Base-by-base conservation (phyloP, 64 coral and sea anemone species). In the Hydrozoanthus tunicans region DNA sequence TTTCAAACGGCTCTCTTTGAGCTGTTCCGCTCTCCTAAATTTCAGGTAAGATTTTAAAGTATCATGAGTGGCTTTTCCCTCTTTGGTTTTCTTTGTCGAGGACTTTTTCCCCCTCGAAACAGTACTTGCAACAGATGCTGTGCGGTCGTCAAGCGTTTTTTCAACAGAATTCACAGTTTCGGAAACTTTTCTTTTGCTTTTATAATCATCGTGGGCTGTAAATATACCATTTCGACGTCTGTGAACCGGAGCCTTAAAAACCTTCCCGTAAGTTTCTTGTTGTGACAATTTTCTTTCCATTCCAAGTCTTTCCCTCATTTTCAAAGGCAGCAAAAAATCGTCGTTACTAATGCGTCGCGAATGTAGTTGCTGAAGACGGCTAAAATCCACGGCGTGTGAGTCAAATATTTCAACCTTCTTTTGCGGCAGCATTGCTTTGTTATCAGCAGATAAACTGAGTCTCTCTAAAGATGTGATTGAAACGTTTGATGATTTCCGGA, bases 371-470 rank as follows among this genome's bases (percentile, higher is more conserved):
- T 59, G 32, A 5, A n/a, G 63, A 5, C 7, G 27, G 14, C 24
- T 83, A 51, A 83, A 83, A 43, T 83, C 81, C 51, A 83, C 51
- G 13, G 81, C 81, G 13, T 83, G 81, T 13, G 81, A 83, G 43
- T 83, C 81, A 83, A 83, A 83, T 83, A 83, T 83, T 83, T 83
- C 81, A 6, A 83, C 51, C 66, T 83, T 83, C 62, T 68, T 83
- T 25, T 68, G 81, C 8, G 81, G 43, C 51, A 85, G 54, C 64
- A 70, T 70, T 55, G 63, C 82, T 4, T 85, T 62, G 68, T 69
- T 53, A 53, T 70, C 82, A 53, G 14, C 64, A 5, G 70, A 9
- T 9, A 51, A 20, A 56, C 61, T n/a, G 20, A 56, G 63, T 85
- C 12, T 85, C 6, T 85, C 52, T 54, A 85, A 51, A 70, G 64